phyloP scores from a whole-genome alignment of 2,888 invertebrate genomes.

The Amphimallon solstitiale region DNA sequence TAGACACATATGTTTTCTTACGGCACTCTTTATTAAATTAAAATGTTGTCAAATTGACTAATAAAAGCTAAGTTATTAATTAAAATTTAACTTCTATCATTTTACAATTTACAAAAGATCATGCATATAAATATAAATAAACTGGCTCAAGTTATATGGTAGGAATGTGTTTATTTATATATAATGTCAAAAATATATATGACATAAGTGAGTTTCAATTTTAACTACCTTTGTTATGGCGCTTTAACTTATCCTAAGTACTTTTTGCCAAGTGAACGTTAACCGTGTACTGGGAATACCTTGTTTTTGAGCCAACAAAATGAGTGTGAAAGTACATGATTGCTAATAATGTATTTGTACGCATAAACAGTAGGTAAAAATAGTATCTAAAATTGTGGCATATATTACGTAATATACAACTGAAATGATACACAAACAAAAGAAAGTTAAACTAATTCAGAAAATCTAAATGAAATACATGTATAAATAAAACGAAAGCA shows the following conservation, averaged over 20 bases:
- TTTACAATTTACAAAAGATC: too few relatives aligned
- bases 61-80: too few relatives aligned
- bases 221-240: constrained; percentile 17
- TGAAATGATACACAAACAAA: not conserved
- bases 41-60: too few relatives aligned
- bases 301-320: constrained; percentile 2
- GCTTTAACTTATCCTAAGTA: not conserved
- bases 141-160: too few relatives aligned
- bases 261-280: constrained; percentile 22
- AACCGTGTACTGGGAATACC: constrained; percentile 10
- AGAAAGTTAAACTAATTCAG: too few relatives aligned
- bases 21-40: too few relatives aligned
- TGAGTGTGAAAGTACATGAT: constrained; percentile 2
- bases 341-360: not conserved
- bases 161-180: constrained; percentile 7
- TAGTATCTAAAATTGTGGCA: not conserved
- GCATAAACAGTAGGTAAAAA: not conserved
- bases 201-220: constrained; percentile 1
- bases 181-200: not conserved
- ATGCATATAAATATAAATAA: too few relatives aligned
- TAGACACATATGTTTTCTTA: too few relatives aligned
- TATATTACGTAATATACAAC: not conserved
- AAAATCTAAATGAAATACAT: too few relatives aligned
- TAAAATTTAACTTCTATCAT: too few relatives aligned
- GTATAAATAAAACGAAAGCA: too few relatives aligned